Conservation (phyloP, 2,113 vertebrate genomes). For the Cyprichromis sp. region DNA sequence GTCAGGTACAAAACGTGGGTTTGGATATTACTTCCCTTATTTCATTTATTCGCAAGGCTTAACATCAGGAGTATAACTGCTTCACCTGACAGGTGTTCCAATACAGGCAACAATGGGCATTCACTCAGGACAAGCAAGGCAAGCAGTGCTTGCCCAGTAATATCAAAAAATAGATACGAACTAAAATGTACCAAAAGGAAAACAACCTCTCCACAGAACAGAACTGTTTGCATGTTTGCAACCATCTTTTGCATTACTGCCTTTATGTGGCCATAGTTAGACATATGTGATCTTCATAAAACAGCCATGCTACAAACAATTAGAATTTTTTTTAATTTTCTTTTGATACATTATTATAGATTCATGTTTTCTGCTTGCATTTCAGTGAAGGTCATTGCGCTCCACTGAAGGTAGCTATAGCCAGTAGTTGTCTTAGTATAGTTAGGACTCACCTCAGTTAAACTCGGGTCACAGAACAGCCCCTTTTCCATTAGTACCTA, state of each 20-base stretch:
- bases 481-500: not conserved
- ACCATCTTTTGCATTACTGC: not conserved
- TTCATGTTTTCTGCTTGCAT: not conserved
- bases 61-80: not conserved
- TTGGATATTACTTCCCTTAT: not conserved
- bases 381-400: not conserved
- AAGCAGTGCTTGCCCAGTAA: not conserved
- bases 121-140: not conserved
- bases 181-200: not conserved
- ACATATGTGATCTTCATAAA: not conserved
- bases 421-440: not conserved
- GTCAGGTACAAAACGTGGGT: not conserved
- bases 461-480: not conserved
- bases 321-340: rapidly evolving
- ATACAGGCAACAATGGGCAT: not conserved
- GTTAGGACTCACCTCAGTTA: not conserved
- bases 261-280: not conserved
- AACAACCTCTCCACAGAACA: not conserved
- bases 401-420: not conserved
- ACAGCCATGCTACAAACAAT: not conserved
- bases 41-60: rapidly evolving
- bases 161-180: not conserved
- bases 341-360: not conserved
- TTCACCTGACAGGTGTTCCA: not conserved
- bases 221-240: not conserved